Base-by-base conservation (phyloP, 30 jellyfish, hydroid and myxozoan species). In the Aurelia aurita region DNA sequence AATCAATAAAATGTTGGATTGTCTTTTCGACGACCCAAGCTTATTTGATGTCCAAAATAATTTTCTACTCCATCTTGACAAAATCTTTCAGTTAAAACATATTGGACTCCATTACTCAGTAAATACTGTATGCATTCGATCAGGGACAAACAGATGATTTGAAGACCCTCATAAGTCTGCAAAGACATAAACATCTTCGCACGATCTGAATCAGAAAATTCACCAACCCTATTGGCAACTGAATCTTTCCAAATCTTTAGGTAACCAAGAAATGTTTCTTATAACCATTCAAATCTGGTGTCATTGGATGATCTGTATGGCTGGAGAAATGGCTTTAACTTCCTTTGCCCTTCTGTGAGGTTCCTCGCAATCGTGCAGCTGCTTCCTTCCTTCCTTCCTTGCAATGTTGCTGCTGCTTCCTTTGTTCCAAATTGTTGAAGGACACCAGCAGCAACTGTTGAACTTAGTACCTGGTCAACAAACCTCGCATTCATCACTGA, bases 1-100 rank as follows among this genome's bases (percentile, higher is more conserved):
- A n/a, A n/a, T n/a, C n/a, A n/a, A n/a, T n/a, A n/a, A n/a, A 79
- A 54, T 18, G 90, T 79, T 60, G 90, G 90, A 49, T 79, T 79
- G 90, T 64, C 83, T 60, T 64, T 64, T 32, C 83, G 69, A 20
- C 72, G 90, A 49, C 90, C 90, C 19, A 79, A 21, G 68, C 83
- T 60, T 49, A 49, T n/a, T 79, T 79, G 90, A 21, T 64, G 84
- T 18, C 90, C 85, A 79, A 79, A 79, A 53, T 79, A 35, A 28
- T 79, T 64, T 39, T 79, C 90, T 47, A 79, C 34, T 25, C 49
- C 69, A 79, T 79, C 90, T 73, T 82, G 86, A 55, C 86, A 27
- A 28, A 73, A 55, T 27, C 86, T 28, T 55, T 73, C 86, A 20
- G 86, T 73, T 16, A 73, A 31, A 31, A 73, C 86, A 27, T 73